These are phyloP conservation scores for Lagria hirta DNA, from an alignment of 2,888 invertebrate genomes.

Conservation along the genomic window DNA sequence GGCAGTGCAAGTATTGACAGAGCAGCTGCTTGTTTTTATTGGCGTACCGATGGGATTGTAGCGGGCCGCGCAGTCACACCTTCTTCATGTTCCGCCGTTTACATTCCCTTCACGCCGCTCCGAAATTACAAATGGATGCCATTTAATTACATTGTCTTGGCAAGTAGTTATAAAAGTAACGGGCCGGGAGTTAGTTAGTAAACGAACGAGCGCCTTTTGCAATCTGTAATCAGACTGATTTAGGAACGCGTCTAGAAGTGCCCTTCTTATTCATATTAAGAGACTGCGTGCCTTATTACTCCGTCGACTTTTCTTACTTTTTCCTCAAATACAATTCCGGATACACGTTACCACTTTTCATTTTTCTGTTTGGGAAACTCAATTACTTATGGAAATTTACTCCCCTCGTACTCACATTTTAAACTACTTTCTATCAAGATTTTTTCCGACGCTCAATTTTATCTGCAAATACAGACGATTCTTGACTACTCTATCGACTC, in stretches of 20 bases:
- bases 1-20: conserved; percentile 50
- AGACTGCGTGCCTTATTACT: conserved; percentile 28
- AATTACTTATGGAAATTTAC: conserved; percentile 39
- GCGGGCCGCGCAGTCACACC: conserved; percentile 52
- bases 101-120: conserved; percentile 53
- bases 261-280: conserved; percentile 31
- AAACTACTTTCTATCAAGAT: no score
- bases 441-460: conserved; percentile 27
- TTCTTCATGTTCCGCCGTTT: conserved; percentile 55
- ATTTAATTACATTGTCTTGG: conserved; percentile 57
- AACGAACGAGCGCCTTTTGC: conserved; percentile 44
- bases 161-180: conserved; percentile 55
- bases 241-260: conserved; percentile 42
- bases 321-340: conserved; percentile 2
- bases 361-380: conserved; percentile 39
- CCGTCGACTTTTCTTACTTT: conserved; percentile 13
- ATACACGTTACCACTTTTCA: conserved; percentile 37
- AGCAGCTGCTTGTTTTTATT: conserved; percentile 53
- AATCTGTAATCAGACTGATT: conserved; percentile 50
- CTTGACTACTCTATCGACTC: conserved; percentile 19
- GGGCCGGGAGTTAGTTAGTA: conserved; percentile 47
- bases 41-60: conserved; percentile 50
- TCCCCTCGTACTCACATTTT: conserved; percentile 28
- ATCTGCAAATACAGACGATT: conserved; percentile 27
- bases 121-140: conserved; percentile 56